These are phyloP conservation scores for Xerus inauris DNA, from an alignment of 2,113 vertebrate genomes.

Conservation along the genomic window DNA sequence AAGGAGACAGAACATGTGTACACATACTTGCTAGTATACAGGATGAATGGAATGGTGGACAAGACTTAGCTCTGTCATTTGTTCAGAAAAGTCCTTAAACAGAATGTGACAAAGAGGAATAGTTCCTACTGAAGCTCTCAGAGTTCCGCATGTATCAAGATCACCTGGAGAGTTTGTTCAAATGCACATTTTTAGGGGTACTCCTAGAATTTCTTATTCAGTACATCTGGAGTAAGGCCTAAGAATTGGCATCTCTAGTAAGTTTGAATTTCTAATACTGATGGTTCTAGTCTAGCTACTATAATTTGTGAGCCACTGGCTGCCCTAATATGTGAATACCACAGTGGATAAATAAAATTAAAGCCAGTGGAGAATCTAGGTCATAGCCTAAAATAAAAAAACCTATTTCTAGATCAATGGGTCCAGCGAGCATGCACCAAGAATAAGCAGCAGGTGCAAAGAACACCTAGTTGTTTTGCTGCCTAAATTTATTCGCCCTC, in stretches of 20 bases:
- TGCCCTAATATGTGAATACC: background rate
- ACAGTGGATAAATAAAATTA: background rate
- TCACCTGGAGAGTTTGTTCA: background rate
- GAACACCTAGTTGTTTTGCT: background rate
- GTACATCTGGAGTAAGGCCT: background rate
- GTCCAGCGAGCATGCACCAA: background rate
- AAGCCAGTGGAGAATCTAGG: background rate
- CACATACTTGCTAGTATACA: background rate
- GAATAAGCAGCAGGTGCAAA: background rate
- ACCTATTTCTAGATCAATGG: background rate
- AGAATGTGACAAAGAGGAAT: background rate
- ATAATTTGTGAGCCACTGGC: background rate
- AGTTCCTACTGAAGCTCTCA: background rate
- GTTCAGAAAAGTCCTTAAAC: background rate
- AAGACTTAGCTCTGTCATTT: background rate
- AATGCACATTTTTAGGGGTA: background rate
- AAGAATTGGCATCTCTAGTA: background rate
- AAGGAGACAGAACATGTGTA: background rate
- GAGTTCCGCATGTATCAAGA: background rate
- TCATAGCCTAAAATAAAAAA: background rate
- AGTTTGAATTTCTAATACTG: background rate
- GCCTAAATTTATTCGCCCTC: background rate
- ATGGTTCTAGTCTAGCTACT: background rate
- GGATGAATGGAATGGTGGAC: background rate
- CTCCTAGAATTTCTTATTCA: background rate